Evolutionary conservation across 2,888 invertebrate genomes (phyloP), one percentile per base, ranked within the genome.

Genomic region (Pandemis corylana): DNA sequence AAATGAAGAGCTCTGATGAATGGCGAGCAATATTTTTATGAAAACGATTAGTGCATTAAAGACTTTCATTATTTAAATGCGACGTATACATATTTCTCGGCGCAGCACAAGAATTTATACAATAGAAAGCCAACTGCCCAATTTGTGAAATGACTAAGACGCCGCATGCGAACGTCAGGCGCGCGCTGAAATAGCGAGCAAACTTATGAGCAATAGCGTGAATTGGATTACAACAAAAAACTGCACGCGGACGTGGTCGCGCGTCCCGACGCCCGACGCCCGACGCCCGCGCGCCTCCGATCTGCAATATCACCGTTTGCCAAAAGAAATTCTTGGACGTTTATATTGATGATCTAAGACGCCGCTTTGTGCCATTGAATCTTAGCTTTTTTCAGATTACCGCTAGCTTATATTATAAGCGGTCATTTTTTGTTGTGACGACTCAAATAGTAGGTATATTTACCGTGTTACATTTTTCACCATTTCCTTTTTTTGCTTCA

Each of bases 71-170:
- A 72, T 76, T 68, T 53, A 71, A 76, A 68, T 71, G 64, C 63
- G n/a, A 13, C 12, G 51, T 56, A 59, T 56, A 66, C 46, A 63
- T 53, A 68, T 69, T 66, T 64, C 61, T 65, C 51, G 15, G 62
- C 15, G 65, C 49, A 46, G 65, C 44, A 15, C 72, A 67, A 63
- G 70, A 73, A 71, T 68, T 73, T 76, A 74, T 75, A 77, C 77
- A 71, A 77, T 79, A 79, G 77, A 78, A 79, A 80, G 80, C 72
- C 75, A 64, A 65, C 62, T 62, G 65, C 76, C 79, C 75, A 77
- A 79, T 80, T 76, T 71, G 71, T 74, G 62, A 62, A 78, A 78
- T 78, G 77, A 77, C 62, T 76, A 77, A 77, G 67, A 61, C 44
- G 71, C 46, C 75, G 76, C 73, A 77, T 77, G 76, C 69, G 76